These are phyloP conservation scores for Pitangus sulphuratus DNA, from an alignment of 2,797 vertebrate genomes.

Conservation along the genomic window DNA sequence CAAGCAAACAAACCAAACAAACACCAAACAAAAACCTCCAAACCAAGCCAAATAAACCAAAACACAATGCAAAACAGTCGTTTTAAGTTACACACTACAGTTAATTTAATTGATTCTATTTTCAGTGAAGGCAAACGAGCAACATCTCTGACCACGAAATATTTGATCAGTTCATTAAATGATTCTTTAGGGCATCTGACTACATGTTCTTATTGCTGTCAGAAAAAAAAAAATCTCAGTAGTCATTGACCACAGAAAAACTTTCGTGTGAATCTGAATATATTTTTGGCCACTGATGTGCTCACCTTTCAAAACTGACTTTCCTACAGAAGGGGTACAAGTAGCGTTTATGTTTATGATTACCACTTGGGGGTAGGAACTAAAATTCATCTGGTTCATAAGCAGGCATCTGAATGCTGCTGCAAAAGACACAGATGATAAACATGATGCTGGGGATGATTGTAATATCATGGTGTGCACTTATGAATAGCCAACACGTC, in stretches of 20 bases:
- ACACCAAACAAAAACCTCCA: too few species aligned
- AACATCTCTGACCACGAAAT: neutral
- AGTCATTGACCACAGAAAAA: neutral
- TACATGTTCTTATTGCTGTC: neutral
- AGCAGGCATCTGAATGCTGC: neutral
- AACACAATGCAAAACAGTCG: neutral
- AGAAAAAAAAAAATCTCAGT: neutral
- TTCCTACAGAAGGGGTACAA: accelerated
- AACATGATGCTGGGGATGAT: neutral
- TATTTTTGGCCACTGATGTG: neutral
- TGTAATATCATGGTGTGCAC: neutral
- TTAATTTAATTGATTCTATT: neutral
- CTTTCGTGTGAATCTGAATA: neutral
- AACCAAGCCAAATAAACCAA: neutral
- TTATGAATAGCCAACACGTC: accelerated
- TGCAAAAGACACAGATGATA: neutral
- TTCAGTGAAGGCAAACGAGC: neutral
- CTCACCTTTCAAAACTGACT: neutral
- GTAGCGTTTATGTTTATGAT: neutral
- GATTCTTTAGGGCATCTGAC: neutral
- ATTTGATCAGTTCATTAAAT: neutral
- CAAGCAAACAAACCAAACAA: neutral
- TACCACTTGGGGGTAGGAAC: accelerated
- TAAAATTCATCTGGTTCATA: neutral
- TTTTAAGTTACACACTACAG: neutral